A percentile compares a stretch with the other conserved stretches of the same genome.
These are phyloP conservation scores for Gadus macrocephalus DNA, from an alignment of 2,113 vertebrate species.

Conservation along the genomic window DNA sequence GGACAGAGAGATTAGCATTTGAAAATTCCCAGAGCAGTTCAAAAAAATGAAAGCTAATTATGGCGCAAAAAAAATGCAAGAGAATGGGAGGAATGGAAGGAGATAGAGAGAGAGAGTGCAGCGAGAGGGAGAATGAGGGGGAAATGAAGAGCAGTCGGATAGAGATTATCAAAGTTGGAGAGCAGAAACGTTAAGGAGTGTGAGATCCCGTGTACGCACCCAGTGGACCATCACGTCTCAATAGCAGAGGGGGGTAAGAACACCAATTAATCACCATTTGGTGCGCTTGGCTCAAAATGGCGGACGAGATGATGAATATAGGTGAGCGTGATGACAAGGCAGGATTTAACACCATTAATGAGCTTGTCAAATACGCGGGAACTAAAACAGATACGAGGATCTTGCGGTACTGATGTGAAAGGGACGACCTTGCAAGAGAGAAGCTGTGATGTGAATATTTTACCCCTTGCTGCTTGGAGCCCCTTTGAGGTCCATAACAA, in stretches of 20 bases:
- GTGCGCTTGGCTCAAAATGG: slow-evolving; percentile 44
- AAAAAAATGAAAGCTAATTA: slow-evolving; percentile 81
- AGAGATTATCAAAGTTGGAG: slow-evolving; percentile 52
- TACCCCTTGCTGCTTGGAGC: background rate
- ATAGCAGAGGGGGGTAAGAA: slow-evolving; percentile 24
- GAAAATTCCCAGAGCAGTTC: slow-evolving; percentile 69
- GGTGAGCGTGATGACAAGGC: slow-evolving; percentile 47
- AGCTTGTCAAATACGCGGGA: slow-evolving; percentile 34
- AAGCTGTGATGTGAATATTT: background rate
- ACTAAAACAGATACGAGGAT: slow-evolving; percentile 10
- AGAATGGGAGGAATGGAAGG: slow-evolving; percentile 10
- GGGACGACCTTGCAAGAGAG: background rate
- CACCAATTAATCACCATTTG: slow-evolving; percentile 57
- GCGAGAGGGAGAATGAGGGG: slow-evolving; percentile 20
- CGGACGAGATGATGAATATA: slow-evolving; percentile 50
- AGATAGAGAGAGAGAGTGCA: slow-evolving; percentile 21
- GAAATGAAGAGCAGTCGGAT: slow-evolving; percentile 4
- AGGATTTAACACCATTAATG: slow-evolving; percentile 37
- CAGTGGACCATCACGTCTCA: slow-evolving; percentile 57
- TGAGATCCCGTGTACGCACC: slow-evolving; percentile 45
- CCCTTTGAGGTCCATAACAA: background rate
- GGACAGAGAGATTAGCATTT: slow-evolving; percentile 83
- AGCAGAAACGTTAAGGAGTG: slow-evolving; percentile 44
- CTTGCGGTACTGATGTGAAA: background rate
- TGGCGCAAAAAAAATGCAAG: slow-evolving; percentile 69